Percentiles rank a stretch among this genome's conserved stretches.
Conservation (phyloP, 2,113 vertebrate species). For the Austrofundulus limnaeus region DNA sequence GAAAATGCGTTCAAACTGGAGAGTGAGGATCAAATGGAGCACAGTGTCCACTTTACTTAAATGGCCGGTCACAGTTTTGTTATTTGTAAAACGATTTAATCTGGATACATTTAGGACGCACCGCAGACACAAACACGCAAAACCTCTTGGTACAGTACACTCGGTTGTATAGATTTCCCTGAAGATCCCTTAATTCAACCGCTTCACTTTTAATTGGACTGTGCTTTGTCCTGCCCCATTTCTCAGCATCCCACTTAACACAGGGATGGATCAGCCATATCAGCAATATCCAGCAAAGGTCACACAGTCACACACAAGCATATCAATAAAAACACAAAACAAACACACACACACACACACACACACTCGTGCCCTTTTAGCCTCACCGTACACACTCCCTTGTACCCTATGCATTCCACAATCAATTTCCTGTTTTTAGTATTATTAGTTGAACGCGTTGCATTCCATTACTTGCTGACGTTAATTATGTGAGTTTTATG, state of each 20-base stretch:
- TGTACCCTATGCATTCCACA: conserved; percentile 22
- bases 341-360: conserved; percentile 3
- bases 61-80: conserved; percentile 40
- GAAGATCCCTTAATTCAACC: conserved; percentile 66
- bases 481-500: conserved; percentile 53
- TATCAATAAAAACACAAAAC: conserved; percentile 20
- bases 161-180: conserved; percentile 58
- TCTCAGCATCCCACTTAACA: conserved; percentile 56
- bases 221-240: conserved; percentile 54
- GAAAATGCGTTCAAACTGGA: conserved; percentile 4
- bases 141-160: conserved; percentile 16
- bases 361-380: neutral
- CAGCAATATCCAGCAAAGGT: conserved; percentile 40
- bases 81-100: conserved; percentile 22
- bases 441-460: conserved; percentile 46
- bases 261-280: conserved; percentile 49
- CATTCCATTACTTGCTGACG: conserved; percentile 38
- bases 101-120: conserved; percentile 28
- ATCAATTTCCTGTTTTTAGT: conserved; percentile 61
- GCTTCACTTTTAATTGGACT: conserved; percentile 67
- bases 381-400: conserved; percentile 1
- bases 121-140: conserved; percentile 16
- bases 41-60: conserved; percentile 26
- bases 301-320: conserved; percentile 18
- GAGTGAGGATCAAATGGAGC: conserved; percentile 13